Conservation (phyloP, 2,113 vertebrate genomes). For the Ceyx margarethae region DNA sequence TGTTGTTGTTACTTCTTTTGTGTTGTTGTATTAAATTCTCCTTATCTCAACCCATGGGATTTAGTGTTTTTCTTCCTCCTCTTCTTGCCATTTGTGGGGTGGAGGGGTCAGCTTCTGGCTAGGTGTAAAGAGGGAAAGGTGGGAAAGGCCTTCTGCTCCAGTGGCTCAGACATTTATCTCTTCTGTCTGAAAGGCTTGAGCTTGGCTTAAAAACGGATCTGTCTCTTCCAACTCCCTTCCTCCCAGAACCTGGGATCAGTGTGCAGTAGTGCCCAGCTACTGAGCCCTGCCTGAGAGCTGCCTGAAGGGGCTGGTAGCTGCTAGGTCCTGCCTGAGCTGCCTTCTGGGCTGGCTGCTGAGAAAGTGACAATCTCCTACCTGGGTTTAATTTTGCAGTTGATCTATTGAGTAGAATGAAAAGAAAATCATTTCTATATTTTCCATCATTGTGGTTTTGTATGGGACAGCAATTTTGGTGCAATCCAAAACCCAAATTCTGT, state of each 20-base stretch:
- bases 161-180: not conserved
- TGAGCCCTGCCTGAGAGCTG: no score
- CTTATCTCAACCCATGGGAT: no score
- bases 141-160: not conserved
- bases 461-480: not conserved
- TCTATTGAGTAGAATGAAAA: not conserved
- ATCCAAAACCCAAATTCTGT: not conserved
- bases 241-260: not conserved
- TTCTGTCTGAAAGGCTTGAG: not conserved
- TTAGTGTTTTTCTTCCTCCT: no score
- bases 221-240: not conserved
- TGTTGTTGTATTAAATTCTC: no score
- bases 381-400: not conserved
- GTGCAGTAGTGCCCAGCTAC: not conserved
- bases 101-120: no score
- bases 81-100: no score
- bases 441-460: not conserved
- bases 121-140: not conserved
- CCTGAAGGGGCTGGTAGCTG: not conserved
- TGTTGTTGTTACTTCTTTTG: no score
- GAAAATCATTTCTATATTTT: not conserved
- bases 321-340: not conserved
- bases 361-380: rapidly evolving
- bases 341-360: not conserved
- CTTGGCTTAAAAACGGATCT: not conserved